Base-by-base conservation (phyloP, 2,888 invertebrate genomes). In the Gerris lacustris region DNA sequence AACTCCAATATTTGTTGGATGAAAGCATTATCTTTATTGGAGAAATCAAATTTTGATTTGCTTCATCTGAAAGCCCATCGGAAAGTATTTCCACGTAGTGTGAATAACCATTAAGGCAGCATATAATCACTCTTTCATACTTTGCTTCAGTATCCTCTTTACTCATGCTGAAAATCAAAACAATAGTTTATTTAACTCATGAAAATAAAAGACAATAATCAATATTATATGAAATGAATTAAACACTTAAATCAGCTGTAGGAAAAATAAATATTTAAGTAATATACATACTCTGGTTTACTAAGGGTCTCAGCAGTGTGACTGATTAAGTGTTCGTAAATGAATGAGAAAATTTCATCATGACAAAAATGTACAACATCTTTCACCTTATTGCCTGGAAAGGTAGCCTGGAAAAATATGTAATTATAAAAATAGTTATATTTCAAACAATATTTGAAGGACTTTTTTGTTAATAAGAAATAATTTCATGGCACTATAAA, bases 311-410 rank as follows among this genome's bases (percentile, higher is more conserved):
- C 82, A 0, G 85, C 81, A 6, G 85, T 85, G 73, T 86, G 85
- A 64, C 84, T 82, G 43, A 85, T 84, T 45, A 92, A 80, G 78
- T 89, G 91, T 70, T 91, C 89, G 69, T 83, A 81, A n/a, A 92
- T 83, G 75, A 89, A 88, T 44, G 85, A 82, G 45, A 92, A 77
- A 71, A 95, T 89, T 81, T 95, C 94, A 64, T 84, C 83, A 78
- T 91, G 91, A 79, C 94, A 95, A 82, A 90, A 92, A 6, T 87
- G 80, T 68, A 94, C 85, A 9, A 91, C 94, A 78, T 92, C 91
- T 4, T 86, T 84, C 68, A 90, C 82, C 81, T 94, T 95, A 67
- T 84, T 85, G 6, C 86, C 83, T 0, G 93, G 88, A 80, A 96
- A 96, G 0, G 92, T 90, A 72, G 84, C 84, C 87, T 88, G 80